Percentiles rank a stretch among this genome's conserved stretches.
Conservation (phyloP, 2,888 invertebrate species). For the Galerucella calmariensis region DNA sequence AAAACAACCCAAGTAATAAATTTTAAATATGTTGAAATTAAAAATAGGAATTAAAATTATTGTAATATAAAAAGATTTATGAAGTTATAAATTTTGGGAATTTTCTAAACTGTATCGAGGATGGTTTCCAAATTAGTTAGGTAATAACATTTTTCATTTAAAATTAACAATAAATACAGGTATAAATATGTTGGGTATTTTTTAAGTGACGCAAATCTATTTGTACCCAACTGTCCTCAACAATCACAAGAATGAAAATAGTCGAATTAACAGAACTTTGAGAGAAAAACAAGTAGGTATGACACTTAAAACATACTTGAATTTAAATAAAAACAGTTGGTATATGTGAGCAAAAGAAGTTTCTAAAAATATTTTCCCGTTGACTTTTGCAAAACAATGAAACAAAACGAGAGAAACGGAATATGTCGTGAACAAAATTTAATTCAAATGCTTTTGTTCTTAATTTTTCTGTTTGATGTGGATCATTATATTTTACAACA, state of each 20-base stretch:
- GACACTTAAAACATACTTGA: slow-evolving; percentile 17
- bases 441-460: slow-evolving; percentile 14
- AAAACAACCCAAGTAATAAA: too few relatives aligned
- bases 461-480: background rate
- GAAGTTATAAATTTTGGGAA: background rate
- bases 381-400: slow-evolving; percentile 24
- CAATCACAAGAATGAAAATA: background rate
- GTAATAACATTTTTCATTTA: background rate
- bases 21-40: background rate
- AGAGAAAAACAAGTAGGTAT: slow-evolving; percentile 3
- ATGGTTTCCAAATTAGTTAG: background rate
- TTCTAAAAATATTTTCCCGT: slow-evolving; percentile 23
- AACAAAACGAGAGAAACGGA: slow-evolving; percentile 24
- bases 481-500: background rate
- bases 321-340: slow-evolving; percentile 24
- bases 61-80: background rate
- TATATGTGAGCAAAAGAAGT: slow-evolving; percentile 12
- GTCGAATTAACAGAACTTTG: background rate
- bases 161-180: background rate
- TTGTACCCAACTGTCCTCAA: background rate
- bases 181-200: background rate
- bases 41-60: background rate
- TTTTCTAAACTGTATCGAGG: background rate
- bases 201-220: background rate
- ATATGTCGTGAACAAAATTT: slow-evolving; percentile 1